A percentile compares a stretch with the other conserved stretches of the same genome.
These are phyloP conservation scores for Slavum lentiscoides DNA, from an alignment of 2,888 invertebrate species.

Conservation along the genomic window DNA sequence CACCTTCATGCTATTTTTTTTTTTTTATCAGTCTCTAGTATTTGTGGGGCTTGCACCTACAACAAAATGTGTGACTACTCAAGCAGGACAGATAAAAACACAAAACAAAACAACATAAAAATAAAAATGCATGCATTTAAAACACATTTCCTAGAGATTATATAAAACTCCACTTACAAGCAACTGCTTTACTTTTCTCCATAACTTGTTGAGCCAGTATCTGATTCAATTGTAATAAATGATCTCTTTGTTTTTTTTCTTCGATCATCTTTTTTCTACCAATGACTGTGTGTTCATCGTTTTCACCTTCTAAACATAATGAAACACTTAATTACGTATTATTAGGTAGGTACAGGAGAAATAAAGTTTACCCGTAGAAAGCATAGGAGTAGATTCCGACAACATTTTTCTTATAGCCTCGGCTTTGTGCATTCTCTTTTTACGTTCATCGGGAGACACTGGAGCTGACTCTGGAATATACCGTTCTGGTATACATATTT, in stretches of 20 bases:
- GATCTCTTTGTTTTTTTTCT: constrained; percentile 85
- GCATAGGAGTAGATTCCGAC: constrained; percentile 65
- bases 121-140: constrained; percentile 41
- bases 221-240: constrained; percentile 87
- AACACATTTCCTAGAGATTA: background rate
- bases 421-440: constrained; percentile 81
- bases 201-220: constrained; percentile 91
- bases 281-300: constrained; percentile 56
- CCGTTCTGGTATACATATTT: constrained; percentile 88
- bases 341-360: background rate
- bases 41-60: constrained; percentile 53
- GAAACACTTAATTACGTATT: background rate
- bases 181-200: constrained; percentile 92
- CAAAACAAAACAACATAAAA: constrained; percentile 36
- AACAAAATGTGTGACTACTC: constrained; percentile 52
- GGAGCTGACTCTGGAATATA: constrained; percentile 89
- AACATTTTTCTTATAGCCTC: constrained; percentile 91
- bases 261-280: constrained; percentile 74
- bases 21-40: constrained; percentile 46
- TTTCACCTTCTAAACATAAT: constrained; percentile 54
- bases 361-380: constrained; percentile 32
- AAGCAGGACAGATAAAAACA: constrained; percentile 43
- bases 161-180: constrained; percentile 69
- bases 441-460: constrained; percentile 80
- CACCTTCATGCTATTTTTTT: constrained; percentile 41